Evolutionary conservation across 1,140 invertebrate genomes (phyloP), one percentile per base, ranked within the genome.

Genomic region (Andricus grossulariae): DNA sequence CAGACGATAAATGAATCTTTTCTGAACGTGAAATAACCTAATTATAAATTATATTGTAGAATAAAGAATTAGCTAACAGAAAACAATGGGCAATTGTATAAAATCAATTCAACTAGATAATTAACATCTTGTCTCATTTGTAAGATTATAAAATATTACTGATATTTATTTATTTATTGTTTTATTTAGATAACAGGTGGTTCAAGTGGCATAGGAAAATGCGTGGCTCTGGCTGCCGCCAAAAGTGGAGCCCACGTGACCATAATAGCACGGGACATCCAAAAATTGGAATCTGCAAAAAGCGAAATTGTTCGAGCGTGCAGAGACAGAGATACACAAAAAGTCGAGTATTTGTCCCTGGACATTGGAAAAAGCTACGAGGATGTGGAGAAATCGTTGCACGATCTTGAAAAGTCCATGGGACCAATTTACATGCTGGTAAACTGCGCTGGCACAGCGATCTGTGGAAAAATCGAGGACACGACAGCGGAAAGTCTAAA

Each of bases 121-220:
- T 11, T 45, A 45, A 45, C 1, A 45, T 45, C 39, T 45, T 4
- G 39, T 10, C 8, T 45, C 10, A 45, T 45, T 45, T 45, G 7
- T 45, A 45, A 45, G 8, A n/a, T 54, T 7, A n/a, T 25, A 21
- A 51, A 71, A 70, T 71, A 51, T 25, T 18, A 51, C 21, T 75
- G 13, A 51, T 54, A 7, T 50, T 73, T 5, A 52, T 16, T 71
- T 52, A 60, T 57, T 19, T 10, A 32, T 32, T 32, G 32, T 60
- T 57, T 55, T 71, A 76, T 51, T 50, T 21, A 90, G 89, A 93
- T 99, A n/a, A 98, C 97, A 32, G 98, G 98, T 70, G 98, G 98
- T 49, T 99, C 98, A 0, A 98, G 97, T 92, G 98, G 98, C 8
- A 99, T 99, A 83, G 98, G 98, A 5, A 96, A 97, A 89, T 93